Evolutionary conservation across 2,797 vertebrate genomes (phyloP).

Genomic region (Zenarchopterus dispar): DNA sequence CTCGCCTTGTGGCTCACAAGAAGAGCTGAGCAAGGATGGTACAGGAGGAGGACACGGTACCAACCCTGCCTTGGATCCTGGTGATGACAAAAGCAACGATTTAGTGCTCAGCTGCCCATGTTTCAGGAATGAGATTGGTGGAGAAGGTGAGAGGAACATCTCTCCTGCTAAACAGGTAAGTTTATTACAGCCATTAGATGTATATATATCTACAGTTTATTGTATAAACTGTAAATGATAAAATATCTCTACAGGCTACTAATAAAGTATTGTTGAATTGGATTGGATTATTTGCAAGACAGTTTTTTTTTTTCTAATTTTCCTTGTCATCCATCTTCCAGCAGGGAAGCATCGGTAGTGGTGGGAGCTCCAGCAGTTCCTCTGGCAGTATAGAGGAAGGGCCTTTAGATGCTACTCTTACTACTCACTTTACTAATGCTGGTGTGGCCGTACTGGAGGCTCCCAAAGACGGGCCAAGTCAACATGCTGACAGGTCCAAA

Average conservation of each 20-base stretch:
- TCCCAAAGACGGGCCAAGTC: conserved; percentile 89
- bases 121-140: conserved; percentile 97
- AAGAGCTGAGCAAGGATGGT: conserved; percentile 94
- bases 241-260: no score
- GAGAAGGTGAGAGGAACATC: conserved; percentile 94
- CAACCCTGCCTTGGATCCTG: conserved; percentile 89
- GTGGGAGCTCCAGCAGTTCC: conserved; percentile 88
- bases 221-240: no score
- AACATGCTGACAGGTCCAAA: conserved; percentile 92
- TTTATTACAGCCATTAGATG: background rate
- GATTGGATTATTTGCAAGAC: no score
- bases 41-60: conserved; percentile 65
- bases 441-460: conserved; percentile 96
- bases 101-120: conserved; percentile 97
- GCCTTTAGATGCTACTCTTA: conserved; percentile 90
- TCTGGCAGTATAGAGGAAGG: conserved; percentile 89
- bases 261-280: no score
- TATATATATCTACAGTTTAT: no score
- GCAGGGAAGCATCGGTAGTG: conserved; percentile 89
- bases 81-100: conserved; percentile 98
- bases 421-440: conserved; percentile 94
- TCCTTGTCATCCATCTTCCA: conserved; percentile 35
- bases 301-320: conserved; percentile 5
- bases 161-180: conserved; percentile 87
- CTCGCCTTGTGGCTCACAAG: conserved; percentile 96